Conservation (phyloP, 2,113 vertebrate species). For the Hyperopisus bebe region DNA sequence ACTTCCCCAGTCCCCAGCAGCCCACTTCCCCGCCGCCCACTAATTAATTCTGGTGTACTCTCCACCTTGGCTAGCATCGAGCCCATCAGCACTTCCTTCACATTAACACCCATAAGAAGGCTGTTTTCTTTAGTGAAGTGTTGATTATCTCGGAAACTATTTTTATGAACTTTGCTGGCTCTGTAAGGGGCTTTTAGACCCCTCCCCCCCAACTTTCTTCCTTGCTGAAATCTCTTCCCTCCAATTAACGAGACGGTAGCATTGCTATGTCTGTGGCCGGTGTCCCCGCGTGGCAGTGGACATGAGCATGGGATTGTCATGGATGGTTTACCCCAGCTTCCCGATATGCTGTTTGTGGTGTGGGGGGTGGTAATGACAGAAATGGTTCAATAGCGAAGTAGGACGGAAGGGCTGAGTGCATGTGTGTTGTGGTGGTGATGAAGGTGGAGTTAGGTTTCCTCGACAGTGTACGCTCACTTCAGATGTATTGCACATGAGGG, state of each 20-base stretch:
- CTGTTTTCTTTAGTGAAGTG: slow-evolving; percentile 46
- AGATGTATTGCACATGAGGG: slow-evolving; percentile 27
- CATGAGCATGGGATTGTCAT: slow-evolving; percentile 37
- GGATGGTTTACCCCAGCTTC: slow-evolving; percentile 49
- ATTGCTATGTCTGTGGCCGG: background rate
- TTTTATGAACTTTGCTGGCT: slow-evolving; percentile 13
- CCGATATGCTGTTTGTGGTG: slow-evolving; percentile 32
- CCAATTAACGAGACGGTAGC: background rate
- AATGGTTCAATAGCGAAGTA: slow-evolving; percentile 51
- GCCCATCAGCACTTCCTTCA: no score
- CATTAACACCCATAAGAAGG: slow-evolving; percentile 22
- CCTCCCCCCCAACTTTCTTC: background rate
- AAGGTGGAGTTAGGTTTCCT: slow-evolving; percentile 37
- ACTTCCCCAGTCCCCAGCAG: background rate
- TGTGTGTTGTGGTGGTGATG: slow-evolving; percentile 16
- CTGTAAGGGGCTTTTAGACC: slow-evolving; percentile 26
- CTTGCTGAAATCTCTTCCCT: slow-evolving; percentile 34
- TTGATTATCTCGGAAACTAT: slow-evolving; percentile 49
- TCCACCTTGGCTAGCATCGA: no score
- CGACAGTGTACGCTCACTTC: slow-evolving; percentile 46
- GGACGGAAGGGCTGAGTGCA: slow-evolving; percentile 33
- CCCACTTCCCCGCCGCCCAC: background rate
- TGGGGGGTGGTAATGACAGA: slow-evolving; percentile 43
- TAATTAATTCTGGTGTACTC: slow-evolving; percentile 30
- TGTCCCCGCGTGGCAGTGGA: background rate